phyloP scores from a whole-genome alignment of 1,140 invertebrate genomes.

The Pseudomyrmex pallidus region DNA sequence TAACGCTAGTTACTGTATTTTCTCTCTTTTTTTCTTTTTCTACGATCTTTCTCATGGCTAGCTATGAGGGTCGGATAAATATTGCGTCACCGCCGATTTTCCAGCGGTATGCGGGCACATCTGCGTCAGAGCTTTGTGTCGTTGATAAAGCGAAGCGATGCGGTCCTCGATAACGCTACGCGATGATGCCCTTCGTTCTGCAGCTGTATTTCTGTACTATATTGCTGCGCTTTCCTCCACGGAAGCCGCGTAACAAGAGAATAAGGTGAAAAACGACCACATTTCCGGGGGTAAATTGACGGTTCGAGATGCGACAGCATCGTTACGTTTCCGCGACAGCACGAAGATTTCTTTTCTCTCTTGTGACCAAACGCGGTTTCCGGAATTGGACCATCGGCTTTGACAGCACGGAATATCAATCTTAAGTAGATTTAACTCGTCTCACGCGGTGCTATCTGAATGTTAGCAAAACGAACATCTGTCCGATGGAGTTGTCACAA shows the following conservation, averaged over 20 bases:
- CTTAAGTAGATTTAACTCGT: slow-evolving; percentile 44
- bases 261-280: slow-evolving; percentile 54
- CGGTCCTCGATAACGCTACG: not conserved
- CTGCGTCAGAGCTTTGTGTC: slow-evolving; percentile 24
- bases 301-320: slow-evolving; percentile 53
- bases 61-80: slow-evolving; percentile 46
- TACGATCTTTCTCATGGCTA: not conserved
- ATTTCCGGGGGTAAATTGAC: slow-evolving; percentile 56
- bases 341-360: slow-evolving; percentile 54
- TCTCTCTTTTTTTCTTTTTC: slow-evolving; percentile 7
- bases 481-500: not conserved
- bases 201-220: slow-evolving; percentile 15
- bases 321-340: slow-evolving; percentile 51
- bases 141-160: slow-evolving; percentile 52
- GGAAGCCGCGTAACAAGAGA: slow-evolving; percentile 53
- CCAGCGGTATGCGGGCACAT: slow-evolving; percentile 34
- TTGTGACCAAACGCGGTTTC: slow-evolving; percentile 38
- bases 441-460: not conserved
- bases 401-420: slow-evolving; percentile 58
- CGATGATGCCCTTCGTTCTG: slow-evolving; percentile 8
- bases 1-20: not conserved
- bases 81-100: slow-evolving; percentile 43
- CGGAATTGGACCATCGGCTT: slow-evolving; percentile 45
- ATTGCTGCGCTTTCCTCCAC: slow-evolving; percentile 19
- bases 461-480: not conserved